Conservation (phyloP, 2,797 vertebrate genomes). For the Numenius phaeopus region DNA sequence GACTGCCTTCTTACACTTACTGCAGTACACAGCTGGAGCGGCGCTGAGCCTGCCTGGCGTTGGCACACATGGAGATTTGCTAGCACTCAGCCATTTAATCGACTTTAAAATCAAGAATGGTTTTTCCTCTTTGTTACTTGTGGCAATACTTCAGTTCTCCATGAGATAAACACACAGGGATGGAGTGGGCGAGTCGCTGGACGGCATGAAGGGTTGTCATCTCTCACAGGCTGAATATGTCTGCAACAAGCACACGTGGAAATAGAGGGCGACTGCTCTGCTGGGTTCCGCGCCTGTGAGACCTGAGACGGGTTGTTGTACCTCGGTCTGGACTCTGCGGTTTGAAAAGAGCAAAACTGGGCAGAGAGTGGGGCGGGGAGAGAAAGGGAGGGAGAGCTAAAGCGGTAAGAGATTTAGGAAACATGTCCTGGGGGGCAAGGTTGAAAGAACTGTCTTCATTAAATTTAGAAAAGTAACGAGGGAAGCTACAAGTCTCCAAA, state of each 20-base stretch:
- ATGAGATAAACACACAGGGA: neutral
- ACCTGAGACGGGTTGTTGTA: neutral
- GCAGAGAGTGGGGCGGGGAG: neutral
- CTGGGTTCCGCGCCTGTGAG: neutral
- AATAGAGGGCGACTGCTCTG: neutral
- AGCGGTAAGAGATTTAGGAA: neutral
- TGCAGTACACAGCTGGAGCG: neutral
- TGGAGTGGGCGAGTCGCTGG: neutral
- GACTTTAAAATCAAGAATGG: neutral
- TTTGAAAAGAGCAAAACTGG: neutral
- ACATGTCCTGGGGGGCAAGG: neutral
- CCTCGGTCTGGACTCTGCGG: neutral
- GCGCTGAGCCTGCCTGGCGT: neutral
- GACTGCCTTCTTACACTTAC: neutral
- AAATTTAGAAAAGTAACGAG: neutral
- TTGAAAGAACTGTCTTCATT: neutral
- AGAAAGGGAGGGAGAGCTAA: neutral
- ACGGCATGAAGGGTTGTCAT: neutral
- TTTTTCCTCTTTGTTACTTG: neutral
- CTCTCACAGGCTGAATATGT: neutral
- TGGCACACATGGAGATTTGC: neutral
- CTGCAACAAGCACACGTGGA: neutral
- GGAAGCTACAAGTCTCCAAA: neutral
- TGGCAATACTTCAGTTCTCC: neutral
- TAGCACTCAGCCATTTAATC: neutral